These are phyloP conservation scores for Callinectes sapidus DNA, from an alignment of 2,888 invertebrate species.

Conservation along the genomic window DNA sequence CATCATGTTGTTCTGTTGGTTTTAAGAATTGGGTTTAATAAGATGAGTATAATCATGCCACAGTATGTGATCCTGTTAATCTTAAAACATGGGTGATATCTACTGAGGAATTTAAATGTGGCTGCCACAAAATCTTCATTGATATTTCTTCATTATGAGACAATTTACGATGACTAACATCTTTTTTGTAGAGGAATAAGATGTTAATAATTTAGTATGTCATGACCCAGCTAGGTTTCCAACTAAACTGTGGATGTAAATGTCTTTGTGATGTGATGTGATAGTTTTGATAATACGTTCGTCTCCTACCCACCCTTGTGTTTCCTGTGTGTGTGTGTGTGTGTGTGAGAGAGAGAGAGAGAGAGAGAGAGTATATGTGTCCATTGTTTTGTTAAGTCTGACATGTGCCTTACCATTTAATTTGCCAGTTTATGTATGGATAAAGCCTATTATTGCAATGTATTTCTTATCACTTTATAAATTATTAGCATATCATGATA, in stretches of 20 bases:
- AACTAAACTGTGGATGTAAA: background rate
- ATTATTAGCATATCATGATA: background rate
- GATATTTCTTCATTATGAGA: background rate
- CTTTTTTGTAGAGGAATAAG: background rate
- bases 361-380: background rate
- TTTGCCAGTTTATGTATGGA: background rate
- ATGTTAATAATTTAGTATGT: background rate
- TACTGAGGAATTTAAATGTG: background rate
- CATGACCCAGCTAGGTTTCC: background rate
- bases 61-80: background rate
- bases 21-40: background rate
- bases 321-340: background rate
- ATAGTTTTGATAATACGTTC: background rate
- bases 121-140: background rate
- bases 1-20: background rate
- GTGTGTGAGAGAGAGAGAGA: background rate
- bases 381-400: slow-evolving; percentile 14
- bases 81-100: background rate
- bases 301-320: background rate
- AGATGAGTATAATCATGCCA: background rate
- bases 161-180: background rate
- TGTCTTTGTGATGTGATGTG: background rate
- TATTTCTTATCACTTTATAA: background rate
- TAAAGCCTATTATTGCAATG: background rate
- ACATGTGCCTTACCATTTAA: slow-evolving; percentile 4